Evolutionary conservation across 2,888 invertebrate species (phyloP).

Genomic region (Cheilosia urbana): DNA sequence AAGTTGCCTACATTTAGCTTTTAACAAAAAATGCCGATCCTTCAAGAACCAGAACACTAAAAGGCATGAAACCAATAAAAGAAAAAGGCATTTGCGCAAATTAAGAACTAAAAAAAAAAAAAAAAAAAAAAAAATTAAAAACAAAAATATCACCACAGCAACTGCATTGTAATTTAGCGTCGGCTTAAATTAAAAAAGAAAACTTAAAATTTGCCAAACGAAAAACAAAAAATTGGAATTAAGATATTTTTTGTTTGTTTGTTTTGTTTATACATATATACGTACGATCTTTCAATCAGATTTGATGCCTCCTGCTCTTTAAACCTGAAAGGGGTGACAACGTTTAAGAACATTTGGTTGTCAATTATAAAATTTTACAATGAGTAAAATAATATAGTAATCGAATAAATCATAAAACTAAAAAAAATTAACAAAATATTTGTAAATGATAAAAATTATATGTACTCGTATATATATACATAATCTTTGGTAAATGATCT

Average conservation of each 20-base stretch:
- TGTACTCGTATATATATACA: not conserved
- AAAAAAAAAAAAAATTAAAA: constrained; percentile 2
- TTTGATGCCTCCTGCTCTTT: constrained; percentile 84
- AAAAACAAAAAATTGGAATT: constrained; percentile 44
- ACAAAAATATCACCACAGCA: constrained; percentile 10
- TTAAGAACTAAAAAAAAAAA: constrained; percentile 21
- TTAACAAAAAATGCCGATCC: constrained; percentile 20
- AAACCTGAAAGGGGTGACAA: constrained; percentile 83
- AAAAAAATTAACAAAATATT: constrained; percentile 10
- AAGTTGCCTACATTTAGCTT: constrained; percentile 51
- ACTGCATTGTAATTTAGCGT: constrained; percentile 35
- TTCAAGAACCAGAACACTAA: constrained; percentile 3
- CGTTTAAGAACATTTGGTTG: constrained; percentile 70
- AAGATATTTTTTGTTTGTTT: constrained; percentile 41
- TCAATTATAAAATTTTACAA: constrained; percentile 46
- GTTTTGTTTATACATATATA: constrained; percentile 77
- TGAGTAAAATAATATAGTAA: constrained; percentile 15
- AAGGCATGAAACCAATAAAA: constrained; percentile 32
- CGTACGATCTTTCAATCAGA: constrained; percentile 84
- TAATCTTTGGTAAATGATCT: constrained; percentile 7
- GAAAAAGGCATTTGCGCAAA: constrained; percentile 32
- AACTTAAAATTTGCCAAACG: constrained; percentile 44
- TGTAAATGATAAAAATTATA: constrained; percentile 2
- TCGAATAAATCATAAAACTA: not conserved
- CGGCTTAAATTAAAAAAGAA: constrained; percentile 16